Base-by-base conservation (phyloP, 2,113 vertebrate species). In the Sula dactylatra region DNA sequence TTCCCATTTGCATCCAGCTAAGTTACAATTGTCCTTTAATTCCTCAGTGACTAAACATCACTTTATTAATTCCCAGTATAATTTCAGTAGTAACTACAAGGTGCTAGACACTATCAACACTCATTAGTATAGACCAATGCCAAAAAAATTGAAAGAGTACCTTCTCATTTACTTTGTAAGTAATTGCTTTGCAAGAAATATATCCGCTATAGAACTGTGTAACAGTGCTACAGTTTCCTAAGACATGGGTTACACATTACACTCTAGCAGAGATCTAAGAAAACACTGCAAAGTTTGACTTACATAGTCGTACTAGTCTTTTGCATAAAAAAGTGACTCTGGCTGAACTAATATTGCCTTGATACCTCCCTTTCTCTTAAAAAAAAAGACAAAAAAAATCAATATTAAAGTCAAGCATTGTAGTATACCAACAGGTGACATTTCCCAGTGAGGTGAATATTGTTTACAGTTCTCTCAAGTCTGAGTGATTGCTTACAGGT, bases 401-500 rank as follows among this genome's bases (percentile, higher is more conserved):
- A 72, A 21, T 38, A 90, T n/a, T 77, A 67, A 94, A 73, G 58
- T 56, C 54, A 88, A 74, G 78, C 18, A 64, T 16, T 20, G 24
- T 5, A 34, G 7, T 45, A 34, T 9, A 56, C 64, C 80, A 95
- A 93, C 29, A 96, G 80, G 73, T 73, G 90, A 86, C 71, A 40
- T 56, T 83, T 95, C 88, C 47, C 77, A 95, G 77, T 8, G 32
- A 93, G 82, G 69, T 72, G 32, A 94, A 72, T 52, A 56, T 54
- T 86, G 76, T 92, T 94, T 82, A 91, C 13, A 70, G 71, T 40
- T 93, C 83, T 88, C 59, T 69, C 50, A 78, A 82, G 66, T 58
- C 87, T 86, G 83, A 96, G 62, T 72, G 78, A 93, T 52, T 94
- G 81, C 90, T 91, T 92, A 77, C 62, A 84, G 76, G 50, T 95